These are phyloP conservation scores for Latrodectus geometricus DNA, from an alignment of 1,140 invertebrate genomes.

Conservation along the genomic window DNA sequence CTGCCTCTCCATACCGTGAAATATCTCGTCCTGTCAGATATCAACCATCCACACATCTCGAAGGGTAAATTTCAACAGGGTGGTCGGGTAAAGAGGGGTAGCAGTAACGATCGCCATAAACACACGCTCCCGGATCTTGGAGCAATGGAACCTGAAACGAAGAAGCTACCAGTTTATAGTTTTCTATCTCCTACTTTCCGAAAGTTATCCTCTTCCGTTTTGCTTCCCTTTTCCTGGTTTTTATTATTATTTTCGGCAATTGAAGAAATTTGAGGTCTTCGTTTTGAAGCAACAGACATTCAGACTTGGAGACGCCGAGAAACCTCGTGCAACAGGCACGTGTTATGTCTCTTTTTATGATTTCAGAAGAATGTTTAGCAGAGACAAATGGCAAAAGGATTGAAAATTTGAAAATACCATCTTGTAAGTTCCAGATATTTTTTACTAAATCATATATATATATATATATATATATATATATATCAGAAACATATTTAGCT, in stretches of 20 bases:
- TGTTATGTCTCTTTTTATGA: constrained; percentile 2
- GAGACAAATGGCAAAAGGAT: neutral
- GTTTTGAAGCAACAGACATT: constrained; percentile 30
- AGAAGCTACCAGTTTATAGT: constrained; percentile 25
- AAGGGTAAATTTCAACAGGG: constrained; percentile 7
- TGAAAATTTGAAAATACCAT: no score
- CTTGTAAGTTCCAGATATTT: no score
- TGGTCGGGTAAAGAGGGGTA: constrained; percentile 1
- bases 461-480: no score
- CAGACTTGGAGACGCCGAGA: constrained; percentile 26
- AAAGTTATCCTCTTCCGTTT: neutral
- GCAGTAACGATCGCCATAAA: constrained; percentile 40
- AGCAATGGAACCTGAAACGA: constrained; percentile 18
- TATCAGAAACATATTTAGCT: no score
- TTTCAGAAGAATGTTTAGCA: neutral
- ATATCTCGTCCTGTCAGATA: constrained; percentile 36
- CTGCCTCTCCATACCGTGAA: constrained; percentile 16
- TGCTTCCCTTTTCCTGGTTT: neutral
- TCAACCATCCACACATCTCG: constrained; percentile 17
- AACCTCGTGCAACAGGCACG: constrained; percentile 19
- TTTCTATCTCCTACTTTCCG: constrained; percentile 5
- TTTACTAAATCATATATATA: no score
- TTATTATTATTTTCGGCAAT: constrained; percentile 44
- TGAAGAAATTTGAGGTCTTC: constrained; percentile 52
- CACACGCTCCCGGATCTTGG: constrained; percentile 19